These are phyloP conservation scores for Anabacerthia variegaticeps DNA, from an alignment of 2,797 vertebrate genomes.

Conservation along the genomic window DNA sequence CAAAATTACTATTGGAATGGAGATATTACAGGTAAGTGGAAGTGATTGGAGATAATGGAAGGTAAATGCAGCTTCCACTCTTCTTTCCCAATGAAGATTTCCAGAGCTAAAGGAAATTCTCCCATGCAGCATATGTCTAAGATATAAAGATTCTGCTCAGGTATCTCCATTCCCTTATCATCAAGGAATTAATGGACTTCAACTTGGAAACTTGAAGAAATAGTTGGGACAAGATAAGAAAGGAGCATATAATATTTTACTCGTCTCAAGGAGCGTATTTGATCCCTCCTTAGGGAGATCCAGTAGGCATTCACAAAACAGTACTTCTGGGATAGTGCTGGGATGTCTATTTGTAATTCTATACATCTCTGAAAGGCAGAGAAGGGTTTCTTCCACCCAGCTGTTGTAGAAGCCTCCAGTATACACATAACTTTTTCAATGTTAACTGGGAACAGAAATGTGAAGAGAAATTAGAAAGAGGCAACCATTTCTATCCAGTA, in stretches of 20 bases:
- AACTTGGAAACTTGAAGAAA: not conserved
- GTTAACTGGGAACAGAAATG: not conserved
- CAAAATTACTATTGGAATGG: not conserved
- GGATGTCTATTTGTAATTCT: not conserved
- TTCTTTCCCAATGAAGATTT: not conserved
- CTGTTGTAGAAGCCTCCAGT: not conserved
- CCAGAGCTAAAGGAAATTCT: not conserved
- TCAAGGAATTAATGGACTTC: not conserved
- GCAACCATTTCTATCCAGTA: not conserved
- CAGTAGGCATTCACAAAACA: not conserved
- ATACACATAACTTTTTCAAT: not conserved
- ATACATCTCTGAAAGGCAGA: not conserved
- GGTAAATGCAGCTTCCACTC: not conserved
- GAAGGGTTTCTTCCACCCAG: not conserved
- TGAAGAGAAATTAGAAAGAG: not conserved
- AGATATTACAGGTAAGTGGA: not conserved
- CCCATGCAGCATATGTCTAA: not conserved
- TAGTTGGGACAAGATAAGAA: not conserved
- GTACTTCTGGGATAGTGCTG: not conserved
- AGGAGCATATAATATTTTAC: not conserved
- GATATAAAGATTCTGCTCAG: not conserved
- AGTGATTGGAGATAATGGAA: not conserved
- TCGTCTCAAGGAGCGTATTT: not conserved
- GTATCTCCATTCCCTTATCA: not conserved
- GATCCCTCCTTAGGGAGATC: not conserved